A percentile compares a stretch with the other conserved stretches of the same genome.
Conservation (phyloP, 2,113 vertebrate species). For the Syngnathus scovelli region DNA sequence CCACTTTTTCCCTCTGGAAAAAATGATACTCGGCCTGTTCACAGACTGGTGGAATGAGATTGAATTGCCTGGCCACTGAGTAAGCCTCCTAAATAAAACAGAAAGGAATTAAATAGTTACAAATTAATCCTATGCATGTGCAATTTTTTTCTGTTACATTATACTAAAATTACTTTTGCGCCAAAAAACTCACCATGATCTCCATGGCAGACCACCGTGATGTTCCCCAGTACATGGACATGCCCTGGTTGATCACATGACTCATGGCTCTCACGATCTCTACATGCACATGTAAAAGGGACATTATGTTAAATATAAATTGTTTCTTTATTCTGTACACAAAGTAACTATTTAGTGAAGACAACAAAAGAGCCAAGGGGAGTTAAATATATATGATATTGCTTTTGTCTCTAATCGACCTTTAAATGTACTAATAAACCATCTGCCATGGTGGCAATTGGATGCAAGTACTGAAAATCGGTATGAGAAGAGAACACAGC, state of each 20-base stretch:
- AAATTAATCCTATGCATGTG: background rate
- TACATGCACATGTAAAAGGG: conserved; percentile 34
- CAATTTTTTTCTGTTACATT: background rate
- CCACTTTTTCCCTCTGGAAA: conserved; percentile 96
- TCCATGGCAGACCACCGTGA: conserved; percentile 96
- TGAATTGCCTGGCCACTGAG: conserved; percentile 94
- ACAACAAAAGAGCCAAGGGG: conserved; percentile 8
- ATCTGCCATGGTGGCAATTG: conserved; percentile 19
- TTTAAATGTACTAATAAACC: conserved; percentile 21
- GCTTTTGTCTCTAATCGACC: conserved; percentile 12
- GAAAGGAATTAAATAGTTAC: conserved; percentile 2
- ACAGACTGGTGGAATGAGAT: conserved; percentile 93
- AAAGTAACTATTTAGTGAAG: conserved; percentile 11
- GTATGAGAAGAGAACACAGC: conserved; percentile 37
- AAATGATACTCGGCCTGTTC: conserved; percentile 97
- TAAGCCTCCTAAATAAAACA: conserved; percentile 84
- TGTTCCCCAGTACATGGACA: conserved; percentile 98
- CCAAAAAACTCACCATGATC: conserved; percentile 81
- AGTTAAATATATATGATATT: conserved; percentile 9
- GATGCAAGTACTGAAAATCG: conserved; percentile 5
- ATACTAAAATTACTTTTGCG: background rate
- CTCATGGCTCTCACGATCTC: conserved; percentile 97
- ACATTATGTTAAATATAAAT: conserved; percentile 11
- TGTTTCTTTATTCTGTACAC: background rate
- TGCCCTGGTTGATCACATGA: conserved; percentile 91